Percentiles rank a stretch among this genome's conserved stretches.
phyloP scores from a whole-genome alignment of 2,797 vertebrate species.

The Argentina silus region DNA sequence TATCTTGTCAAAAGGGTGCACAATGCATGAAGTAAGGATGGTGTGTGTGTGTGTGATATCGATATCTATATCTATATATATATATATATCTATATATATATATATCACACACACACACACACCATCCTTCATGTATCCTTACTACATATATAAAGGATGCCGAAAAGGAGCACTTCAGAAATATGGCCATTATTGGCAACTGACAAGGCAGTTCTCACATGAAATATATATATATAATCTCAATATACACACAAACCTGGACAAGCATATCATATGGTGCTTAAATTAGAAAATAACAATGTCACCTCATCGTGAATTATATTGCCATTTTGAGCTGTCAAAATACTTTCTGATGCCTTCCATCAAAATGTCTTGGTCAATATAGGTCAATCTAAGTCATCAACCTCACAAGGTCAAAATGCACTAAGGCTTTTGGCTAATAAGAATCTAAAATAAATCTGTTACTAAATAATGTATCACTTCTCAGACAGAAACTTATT shows the following conservation, averaged over 20 bases:
- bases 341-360: neutral
- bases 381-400: constrained; percentile 32
- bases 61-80: no score
- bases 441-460: neutral
- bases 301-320: neutral
- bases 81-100: no score
- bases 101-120: no score
- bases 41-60: neutral
- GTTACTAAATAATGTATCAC: neutral
- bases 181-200: no score
- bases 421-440: constrained; percentile 13
- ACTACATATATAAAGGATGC: no score
- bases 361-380: constrained; percentile 23
- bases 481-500: neutral
- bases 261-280: neutral
- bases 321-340: neutral
- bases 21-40: neutral
- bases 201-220: no score
- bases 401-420: constrained; percentile 50
- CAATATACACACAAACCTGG: no score
- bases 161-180: no score
- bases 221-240: no score
- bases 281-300: neutral
- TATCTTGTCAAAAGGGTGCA: neutral
- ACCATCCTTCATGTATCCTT: no score